phyloP scores from a whole-genome alignment of 2,888 invertebrate genomes.

The Mamestra brassicae region DNA sequence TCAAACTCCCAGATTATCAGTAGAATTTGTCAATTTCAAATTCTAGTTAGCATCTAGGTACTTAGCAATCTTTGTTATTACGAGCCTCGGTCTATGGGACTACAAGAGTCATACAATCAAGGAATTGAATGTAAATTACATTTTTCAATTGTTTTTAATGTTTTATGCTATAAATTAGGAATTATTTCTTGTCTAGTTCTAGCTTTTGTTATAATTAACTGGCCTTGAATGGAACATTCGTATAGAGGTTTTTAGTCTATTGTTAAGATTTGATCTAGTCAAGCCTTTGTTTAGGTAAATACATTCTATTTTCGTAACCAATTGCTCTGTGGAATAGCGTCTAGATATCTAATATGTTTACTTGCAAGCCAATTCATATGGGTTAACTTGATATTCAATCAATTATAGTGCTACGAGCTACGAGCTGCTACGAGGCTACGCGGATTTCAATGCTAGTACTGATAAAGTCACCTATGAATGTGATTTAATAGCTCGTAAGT shows the following conservation, averaged over 20 bases:
- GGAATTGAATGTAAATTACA: neutral
- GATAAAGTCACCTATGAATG: neutral
- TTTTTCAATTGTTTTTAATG: neutral
- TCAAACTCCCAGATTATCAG: neutral
- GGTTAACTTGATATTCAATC: neutral
- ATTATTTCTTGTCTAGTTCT: neutral
- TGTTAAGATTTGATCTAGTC: conserved; percentile 17
- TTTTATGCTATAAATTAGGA: conserved; percentile 3
- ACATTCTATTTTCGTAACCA: conserved; percentile 32
- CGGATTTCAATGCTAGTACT: neutral
- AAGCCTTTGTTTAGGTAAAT: conserved; percentile 47
- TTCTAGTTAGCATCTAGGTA: neutral
- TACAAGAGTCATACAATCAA: neutral
- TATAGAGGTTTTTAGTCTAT: conserved; percentile 7
- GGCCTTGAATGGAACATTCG: conserved; percentile 25
- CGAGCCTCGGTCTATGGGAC: neutral
- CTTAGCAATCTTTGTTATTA: neutral
- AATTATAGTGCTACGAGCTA: conserved; percentile 40
- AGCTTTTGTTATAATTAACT: conserved; percentile 24
- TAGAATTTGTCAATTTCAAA: neutral
- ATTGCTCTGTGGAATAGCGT: conserved; percentile 22
- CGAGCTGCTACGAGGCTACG: conserved; percentile 31
- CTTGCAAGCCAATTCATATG: neutral
- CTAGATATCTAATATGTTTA: neutral
- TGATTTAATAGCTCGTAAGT: neutral